phyloP scores from a whole-genome alignment of 2,888 invertebrate species.

The Subacronicta megacephala region DNA sequence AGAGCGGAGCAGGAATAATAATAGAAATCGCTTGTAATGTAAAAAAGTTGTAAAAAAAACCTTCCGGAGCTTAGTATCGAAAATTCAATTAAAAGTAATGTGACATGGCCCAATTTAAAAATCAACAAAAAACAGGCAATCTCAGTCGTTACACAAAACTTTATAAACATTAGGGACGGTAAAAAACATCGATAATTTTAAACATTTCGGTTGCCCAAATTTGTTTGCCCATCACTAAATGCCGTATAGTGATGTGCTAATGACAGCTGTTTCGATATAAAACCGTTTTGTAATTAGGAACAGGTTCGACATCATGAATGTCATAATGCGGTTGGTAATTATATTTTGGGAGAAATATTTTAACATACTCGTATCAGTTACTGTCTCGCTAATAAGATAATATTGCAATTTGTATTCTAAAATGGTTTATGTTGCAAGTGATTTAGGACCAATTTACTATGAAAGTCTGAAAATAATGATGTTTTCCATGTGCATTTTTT shows the following conservation, averaged over 20 bases:
- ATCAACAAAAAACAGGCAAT: no score
- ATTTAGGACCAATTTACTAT: neutral
- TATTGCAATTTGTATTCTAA: conserved; percentile 31
- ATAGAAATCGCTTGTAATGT: no score
- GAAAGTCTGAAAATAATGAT: no score
- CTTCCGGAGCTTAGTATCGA: no score
- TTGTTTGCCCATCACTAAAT: conserved; percentile 18
- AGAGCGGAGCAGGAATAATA: no score
- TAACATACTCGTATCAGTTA: conserved; percentile 10
- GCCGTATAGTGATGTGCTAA: neutral
- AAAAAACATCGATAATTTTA: neutral
- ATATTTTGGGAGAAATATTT: conserved; percentile 33
- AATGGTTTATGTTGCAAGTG: conserved; percentile 18
- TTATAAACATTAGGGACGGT: neutral
- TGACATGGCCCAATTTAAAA: no score
- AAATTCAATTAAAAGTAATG: neutral
- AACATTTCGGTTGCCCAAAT: conserved; percentile 1
- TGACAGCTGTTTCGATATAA: conserved; percentile 11
- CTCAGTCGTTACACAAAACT: neutral
- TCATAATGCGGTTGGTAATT: conserved; percentile 31
- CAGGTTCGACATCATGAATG: conserved; percentile 27
- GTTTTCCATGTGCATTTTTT: no score
- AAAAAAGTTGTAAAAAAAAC: no score
- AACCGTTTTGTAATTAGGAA: conserved; percentile 41
- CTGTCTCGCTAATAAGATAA: conserved; percentile 21